Evolutionary conservation across 2,888 invertebrate species (phyloP).

Genomic region (Plemyria rubiginata): DNA sequence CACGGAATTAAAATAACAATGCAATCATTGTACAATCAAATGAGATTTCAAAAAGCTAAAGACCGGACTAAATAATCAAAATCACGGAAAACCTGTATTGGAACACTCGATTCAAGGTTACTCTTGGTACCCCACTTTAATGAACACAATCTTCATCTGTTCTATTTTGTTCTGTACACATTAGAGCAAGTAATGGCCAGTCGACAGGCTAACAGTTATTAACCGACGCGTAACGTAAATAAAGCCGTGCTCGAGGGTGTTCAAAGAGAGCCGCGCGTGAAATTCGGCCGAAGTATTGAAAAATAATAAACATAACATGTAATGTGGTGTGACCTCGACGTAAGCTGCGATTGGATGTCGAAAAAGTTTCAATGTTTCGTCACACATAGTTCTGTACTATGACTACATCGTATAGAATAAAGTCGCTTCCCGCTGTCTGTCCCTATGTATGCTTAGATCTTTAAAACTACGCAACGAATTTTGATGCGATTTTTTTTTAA

Average conservation of each 20-base stretch:
- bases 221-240: constrained; percentile 71
- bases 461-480: no score
- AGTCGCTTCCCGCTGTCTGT: no score
- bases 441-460: no score
- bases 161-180: constrained; percentile 68
- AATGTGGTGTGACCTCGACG: constrained; percentile 56
- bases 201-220: constrained; percentile 73
- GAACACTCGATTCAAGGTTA: constrained; percentile 32
- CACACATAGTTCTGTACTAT: neutral
- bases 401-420: no score
- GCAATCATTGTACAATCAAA: no score
- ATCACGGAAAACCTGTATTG: neutral
- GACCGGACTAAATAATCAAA: neutral
- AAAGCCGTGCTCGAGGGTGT: constrained; percentile 66
- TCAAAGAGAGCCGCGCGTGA: constrained; percentile 70
- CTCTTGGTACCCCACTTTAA: constrained; percentile 33
- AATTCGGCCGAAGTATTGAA: constrained; percentile 66
- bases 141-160: constrained; percentile 51
- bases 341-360: constrained; percentile 21
- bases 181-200: constrained; percentile 69
- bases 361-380: constrained; percentile 40
- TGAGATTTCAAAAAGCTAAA: neutral
- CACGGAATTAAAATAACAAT: no score
- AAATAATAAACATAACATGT: constrained; percentile 64
- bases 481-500: no score